These are phyloP conservation scores for Brevimyrus niger DNA, from an alignment of 2,113 vertebrate species.

Conservation along the genomic window DNA sequence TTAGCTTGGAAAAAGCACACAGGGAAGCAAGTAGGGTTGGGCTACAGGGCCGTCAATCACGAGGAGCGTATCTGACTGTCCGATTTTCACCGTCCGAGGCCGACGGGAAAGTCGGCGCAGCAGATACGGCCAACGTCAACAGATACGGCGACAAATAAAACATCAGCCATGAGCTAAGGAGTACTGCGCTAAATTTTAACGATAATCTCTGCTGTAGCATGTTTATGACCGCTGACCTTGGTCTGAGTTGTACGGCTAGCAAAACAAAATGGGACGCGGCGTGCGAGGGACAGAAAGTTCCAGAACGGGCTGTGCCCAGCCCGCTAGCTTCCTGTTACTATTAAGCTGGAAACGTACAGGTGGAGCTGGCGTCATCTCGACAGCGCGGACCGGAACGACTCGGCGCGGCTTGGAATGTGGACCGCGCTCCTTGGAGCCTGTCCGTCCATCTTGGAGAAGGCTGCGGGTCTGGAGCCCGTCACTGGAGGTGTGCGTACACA, in stretches of 20 bases:
- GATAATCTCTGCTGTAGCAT: background rate
- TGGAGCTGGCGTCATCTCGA: background rate
- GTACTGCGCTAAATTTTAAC: background rate
- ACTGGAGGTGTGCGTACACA: background rate
- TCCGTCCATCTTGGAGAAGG: background rate
- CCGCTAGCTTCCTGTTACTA: background rate
- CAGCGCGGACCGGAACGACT: background rate
- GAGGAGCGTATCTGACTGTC: background rate
- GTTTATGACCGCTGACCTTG: background rate
- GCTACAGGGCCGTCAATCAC: background rate
- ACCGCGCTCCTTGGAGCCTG: background rate
- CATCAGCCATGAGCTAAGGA: background rate
- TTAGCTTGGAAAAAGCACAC: background rate
- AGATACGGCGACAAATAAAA: background rate
- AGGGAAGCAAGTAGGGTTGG: background rate
- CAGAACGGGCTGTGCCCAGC: background rate
- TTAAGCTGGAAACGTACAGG: background rate
- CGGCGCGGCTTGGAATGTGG: background rate
- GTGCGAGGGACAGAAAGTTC: background rate
- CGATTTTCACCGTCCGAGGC: background rate
- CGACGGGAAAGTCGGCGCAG: background rate
- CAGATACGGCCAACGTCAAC: background rate
- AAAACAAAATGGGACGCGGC: background rate
- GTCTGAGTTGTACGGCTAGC: too few relatives aligned
- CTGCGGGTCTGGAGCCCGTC: background rate